These are phyloP conservation scores for Calidris pugnax DNA, from an alignment of 2,113 vertebrate genomes.

Conservation along the genomic window DNA sequence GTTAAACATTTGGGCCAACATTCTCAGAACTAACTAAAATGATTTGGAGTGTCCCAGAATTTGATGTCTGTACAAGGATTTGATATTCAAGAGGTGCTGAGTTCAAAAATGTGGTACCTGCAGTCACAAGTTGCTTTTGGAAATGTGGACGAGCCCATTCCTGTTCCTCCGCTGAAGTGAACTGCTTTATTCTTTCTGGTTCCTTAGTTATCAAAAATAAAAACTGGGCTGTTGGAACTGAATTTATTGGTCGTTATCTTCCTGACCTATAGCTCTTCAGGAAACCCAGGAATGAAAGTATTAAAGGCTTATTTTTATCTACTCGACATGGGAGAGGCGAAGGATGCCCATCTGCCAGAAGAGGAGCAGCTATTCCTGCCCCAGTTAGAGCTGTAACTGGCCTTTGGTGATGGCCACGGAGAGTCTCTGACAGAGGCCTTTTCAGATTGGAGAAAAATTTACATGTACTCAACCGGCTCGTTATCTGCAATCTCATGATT, in stretches of 20 bases:
- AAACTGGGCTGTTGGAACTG: neutral
- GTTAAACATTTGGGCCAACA: neutral
- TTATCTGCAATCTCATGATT: conserved; percentile 52
- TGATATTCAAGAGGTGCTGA: neutral
- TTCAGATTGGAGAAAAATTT: neutral
- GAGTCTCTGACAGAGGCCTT: neutral
- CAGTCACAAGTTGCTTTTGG: neutral
- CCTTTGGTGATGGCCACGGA: neutral
- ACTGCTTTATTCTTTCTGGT: neutral
- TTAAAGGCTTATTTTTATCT: conserved; percentile 40
- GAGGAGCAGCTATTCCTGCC: conserved; percentile 18
- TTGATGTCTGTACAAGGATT: neutral
- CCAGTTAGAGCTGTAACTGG: neutral
- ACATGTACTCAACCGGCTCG: neutral
- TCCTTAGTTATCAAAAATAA: conserved; percentile 1
- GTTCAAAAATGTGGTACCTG: neutral
- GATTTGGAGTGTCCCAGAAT: neutral
- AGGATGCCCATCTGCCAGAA: neutral
- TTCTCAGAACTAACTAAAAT: neutral
- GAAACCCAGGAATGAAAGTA: conserved; percentile 10
- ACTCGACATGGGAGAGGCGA: neutral
- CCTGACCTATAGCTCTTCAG: neutral
- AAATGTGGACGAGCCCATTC: neutral
- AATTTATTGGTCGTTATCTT: neutral
- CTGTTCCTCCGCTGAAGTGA: neutral